Evolutionary conservation across 2,797 vertebrate species (phyloP).

Genomic region (Chelonia mydas): DNA sequence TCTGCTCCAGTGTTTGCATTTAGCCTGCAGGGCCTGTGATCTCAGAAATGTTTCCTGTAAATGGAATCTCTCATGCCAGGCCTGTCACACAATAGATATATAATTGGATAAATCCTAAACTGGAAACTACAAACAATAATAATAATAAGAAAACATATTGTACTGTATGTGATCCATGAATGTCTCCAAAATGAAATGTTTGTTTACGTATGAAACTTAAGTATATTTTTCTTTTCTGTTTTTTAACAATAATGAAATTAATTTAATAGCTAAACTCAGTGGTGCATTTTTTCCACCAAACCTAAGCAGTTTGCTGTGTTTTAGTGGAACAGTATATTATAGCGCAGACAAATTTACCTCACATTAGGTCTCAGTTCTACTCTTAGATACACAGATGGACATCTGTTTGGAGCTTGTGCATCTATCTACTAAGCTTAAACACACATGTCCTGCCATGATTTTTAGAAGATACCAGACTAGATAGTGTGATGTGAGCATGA

Average conservation of each 20-base stretch:
- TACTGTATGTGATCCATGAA: conserved; percentile 19
- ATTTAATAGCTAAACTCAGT: conserved; percentile 47
- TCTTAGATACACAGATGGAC: conserved; percentile 1
- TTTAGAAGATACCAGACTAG: background rate
- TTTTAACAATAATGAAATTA: conserved; percentile 48
- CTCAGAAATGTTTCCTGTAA: conserved; percentile 87
- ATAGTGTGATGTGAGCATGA: fast-evolving
- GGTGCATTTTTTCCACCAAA: conserved; percentile 9
- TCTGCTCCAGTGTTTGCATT: conserved; percentile 88
- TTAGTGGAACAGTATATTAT: background rate
- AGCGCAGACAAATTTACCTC: background rate
- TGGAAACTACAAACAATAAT: conserved; percentile 79
- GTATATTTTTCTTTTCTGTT: background rate
- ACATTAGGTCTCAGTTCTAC: background rate
- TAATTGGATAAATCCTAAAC: conserved; percentile 81
- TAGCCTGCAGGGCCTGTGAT: conserved; percentile 84
- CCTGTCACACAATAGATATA: conserved; percentile 82
- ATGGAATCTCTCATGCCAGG: conserved; percentile 80
- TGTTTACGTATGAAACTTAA: conserved; percentile 64
- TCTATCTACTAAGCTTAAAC: background rate
- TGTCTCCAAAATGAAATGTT: conserved; percentile 34
- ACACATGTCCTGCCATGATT: background rate
- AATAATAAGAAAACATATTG: conserved; percentile 60
- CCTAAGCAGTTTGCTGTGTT: background rate
- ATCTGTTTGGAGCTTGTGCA: fast-evolving